Percentiles rank a stretch among this genome's conserved stretches.
These are phyloP conservation scores for Tetanocera ferruginea DNA, from an alignment of 2,888 invertebrate species.

Conservation along the genomic window DNA sequence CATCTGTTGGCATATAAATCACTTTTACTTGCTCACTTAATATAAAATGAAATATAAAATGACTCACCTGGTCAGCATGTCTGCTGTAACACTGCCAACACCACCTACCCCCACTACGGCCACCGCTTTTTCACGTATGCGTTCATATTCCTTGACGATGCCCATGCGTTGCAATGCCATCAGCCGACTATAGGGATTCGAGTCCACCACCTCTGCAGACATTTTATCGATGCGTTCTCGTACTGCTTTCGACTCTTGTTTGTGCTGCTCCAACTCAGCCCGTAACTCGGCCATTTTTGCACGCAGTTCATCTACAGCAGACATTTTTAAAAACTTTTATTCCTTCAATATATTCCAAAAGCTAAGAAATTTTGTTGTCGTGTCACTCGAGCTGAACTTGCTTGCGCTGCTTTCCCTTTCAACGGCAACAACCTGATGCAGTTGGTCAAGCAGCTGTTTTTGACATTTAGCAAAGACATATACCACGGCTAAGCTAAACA, in stretches of 20 bases:
- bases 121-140: slow-evolving; percentile 88
- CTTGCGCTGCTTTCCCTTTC: background rate
- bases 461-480: background rate
- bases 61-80: slow-evolving; percentile 87
- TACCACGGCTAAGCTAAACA: no score
- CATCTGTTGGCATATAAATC: slow-evolving; percentile 75
- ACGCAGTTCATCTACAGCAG: slow-evolving; percentile 74
- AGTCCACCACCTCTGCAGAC: slow-evolving; percentile 97
- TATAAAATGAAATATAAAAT: background rate
- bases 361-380: background rate
- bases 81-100: slow-evolving; percentile 99
- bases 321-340: slow-evolving; percentile 69
- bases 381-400: slow-evolving; percentile 7
- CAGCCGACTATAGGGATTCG: slow-evolving; percentile 98
- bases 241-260: slow-evolving; percentile 47
- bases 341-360: no score
- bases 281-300: slow-evolving; percentile 77
- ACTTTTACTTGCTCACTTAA: no score
- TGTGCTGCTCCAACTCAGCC: slow-evolving; percentile 72
- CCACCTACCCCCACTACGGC: slow-evolving; percentile 98
- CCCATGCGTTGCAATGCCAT: slow-evolving; percentile 99
- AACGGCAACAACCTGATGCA: background rate
- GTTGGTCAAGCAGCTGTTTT: background rate
- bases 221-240: slow-evolving; percentile 87
- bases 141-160: slow-evolving; percentile 97